Conservation (phyloP, 1,140 invertebrate genomes). For the Rhysida immarginata region DNA sequence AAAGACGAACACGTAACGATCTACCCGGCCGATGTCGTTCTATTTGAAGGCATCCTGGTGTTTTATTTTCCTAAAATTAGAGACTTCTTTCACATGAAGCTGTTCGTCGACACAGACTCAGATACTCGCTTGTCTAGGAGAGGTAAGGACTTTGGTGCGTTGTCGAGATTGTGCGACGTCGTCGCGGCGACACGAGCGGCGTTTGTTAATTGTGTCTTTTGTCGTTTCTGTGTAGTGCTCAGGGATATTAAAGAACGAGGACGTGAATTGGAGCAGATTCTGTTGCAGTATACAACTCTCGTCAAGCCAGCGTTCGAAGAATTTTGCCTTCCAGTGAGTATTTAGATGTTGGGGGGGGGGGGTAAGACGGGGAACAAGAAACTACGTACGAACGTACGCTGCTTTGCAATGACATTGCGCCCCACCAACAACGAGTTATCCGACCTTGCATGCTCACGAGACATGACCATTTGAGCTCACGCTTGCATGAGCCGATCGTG, state of each 20-base stretch:
- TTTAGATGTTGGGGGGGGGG: too few relatives aligned
- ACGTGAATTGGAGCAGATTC: constrained; percentile 79
- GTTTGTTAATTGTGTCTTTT: too few relatives aligned
- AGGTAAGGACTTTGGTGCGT: too few relatives aligned
- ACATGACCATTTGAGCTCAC: too few relatives aligned
- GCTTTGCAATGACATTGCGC: too few relatives aligned
- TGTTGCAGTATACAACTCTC: constrained; percentile 92
- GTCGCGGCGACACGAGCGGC: too few relatives aligned
- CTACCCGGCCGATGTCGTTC: constrained; percentile 93
- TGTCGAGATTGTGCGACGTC: too few relatives aligned
- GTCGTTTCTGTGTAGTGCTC: constrained; percentile 54
- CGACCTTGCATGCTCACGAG: too few relatives aligned
- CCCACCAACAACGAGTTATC: too few relatives aligned
- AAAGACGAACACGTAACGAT: constrained; percentile 55
- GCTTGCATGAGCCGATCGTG: too few relatives aligned
- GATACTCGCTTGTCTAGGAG: constrained; percentile 87
- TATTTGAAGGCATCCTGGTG: constrained; percentile 94
- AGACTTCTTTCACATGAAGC: constrained; percentile 94
- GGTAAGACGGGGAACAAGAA: too few relatives aligned
- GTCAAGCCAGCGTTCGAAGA: constrained; percentile 99
- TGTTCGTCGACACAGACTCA: constrained; percentile 98
- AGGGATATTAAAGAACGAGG: constrained; percentile 88
- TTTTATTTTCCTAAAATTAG: constrained; percentile 93
- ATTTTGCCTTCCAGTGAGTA: constrained; percentile 89
- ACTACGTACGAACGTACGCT: too few relatives aligned